Conservation (phyloP, 2,888 invertebrate species). For the Agelastica alni region DNA sequence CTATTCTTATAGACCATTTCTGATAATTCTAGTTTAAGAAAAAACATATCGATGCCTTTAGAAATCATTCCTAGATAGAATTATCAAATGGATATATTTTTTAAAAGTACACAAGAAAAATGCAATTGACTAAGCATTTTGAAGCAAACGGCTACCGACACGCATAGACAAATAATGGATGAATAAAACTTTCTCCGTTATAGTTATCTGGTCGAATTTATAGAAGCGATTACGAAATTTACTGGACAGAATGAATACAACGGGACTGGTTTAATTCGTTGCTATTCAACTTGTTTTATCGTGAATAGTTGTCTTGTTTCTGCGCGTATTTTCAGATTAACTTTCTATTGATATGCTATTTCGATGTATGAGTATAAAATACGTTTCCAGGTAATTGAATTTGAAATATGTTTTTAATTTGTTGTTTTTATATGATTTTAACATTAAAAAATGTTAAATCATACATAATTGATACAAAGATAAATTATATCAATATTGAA, state of each 20-base stretch:
- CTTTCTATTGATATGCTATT: constrained; percentile 19
- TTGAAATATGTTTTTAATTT: background rate
- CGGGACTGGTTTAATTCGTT: constrained; percentile 9
- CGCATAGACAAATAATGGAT: constrained; percentile 25
- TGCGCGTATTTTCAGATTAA: constrained; percentile 17
- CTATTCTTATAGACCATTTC: no score
- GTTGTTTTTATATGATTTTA: background rate
- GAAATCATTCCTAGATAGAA: no score
- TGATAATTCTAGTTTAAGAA: no score
- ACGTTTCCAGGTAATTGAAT: background rate
- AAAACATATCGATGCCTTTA: no score
- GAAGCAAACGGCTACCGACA: constrained; percentile 23
- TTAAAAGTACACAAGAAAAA: no score
- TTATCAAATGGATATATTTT: no score
- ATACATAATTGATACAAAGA: no score
- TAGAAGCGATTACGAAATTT: constrained; percentile 27
- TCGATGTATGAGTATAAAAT: constrained; percentile 31
- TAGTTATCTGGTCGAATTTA: constrained; percentile 27
- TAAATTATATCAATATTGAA: no score
- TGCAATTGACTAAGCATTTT: constrained; percentile 19
- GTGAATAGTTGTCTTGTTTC: constrained; percentile 13
- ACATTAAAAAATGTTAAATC: no score
- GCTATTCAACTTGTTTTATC: constrained; percentile 12
- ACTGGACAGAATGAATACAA: constrained; percentile 19
- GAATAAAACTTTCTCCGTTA: constrained; percentile 29